These are phyloP conservation scores for Euspilapteryx auroguttella DNA, from an alignment of 2,888 invertebrate genomes.

Conservation along the genomic window DNA sequence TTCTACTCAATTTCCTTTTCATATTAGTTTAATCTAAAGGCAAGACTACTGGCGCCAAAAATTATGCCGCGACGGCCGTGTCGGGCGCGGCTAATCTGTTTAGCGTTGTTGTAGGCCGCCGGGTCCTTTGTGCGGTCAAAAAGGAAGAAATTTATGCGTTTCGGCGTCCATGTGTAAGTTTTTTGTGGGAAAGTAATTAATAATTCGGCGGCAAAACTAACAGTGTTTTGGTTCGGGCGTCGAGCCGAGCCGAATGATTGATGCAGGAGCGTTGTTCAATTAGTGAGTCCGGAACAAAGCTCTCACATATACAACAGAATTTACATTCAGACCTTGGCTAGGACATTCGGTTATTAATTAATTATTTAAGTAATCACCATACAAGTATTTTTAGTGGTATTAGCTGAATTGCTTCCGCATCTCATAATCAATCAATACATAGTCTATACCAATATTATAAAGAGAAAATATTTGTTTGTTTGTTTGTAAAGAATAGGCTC, in stretches of 20 bases:
- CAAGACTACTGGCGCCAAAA: conserved; percentile 61
- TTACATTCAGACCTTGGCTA: too few relatives aligned
- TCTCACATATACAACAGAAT: too few relatives aligned
- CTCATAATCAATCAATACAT: too few relatives aligned
- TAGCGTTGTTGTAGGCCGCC: conserved; percentile 47
- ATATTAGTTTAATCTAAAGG: conserved; percentile 60
- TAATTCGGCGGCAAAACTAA: conserved; percentile 64
- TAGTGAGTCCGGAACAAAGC: conserved; percentile 16
- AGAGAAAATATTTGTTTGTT: too few relatives aligned
- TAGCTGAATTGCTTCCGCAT: too few relatives aligned
- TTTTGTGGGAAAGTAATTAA: conserved; percentile 61
- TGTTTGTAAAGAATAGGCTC: too few relatives aligned
- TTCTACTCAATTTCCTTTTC: conserved; percentile 62
- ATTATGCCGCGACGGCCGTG: conserved; percentile 55
- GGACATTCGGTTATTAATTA: too few relatives aligned
- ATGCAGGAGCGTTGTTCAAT: conserved; percentile 25
- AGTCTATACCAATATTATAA: too few relatives aligned
- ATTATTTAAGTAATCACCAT: too few relatives aligned
- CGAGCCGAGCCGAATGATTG: conserved; percentile 30
- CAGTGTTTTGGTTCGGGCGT: conserved; percentile 57
- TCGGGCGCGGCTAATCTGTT: conserved; percentile 53
- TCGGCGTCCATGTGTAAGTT: conserved; percentile 32
- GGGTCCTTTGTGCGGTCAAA: conserved; percentile 56
- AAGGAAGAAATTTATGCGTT: conserved; percentile 61
- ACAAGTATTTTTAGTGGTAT: too few relatives aligned